Conservation (phyloP, 2,797 vertebrate genomes). For the Danio choprae region DNA sequence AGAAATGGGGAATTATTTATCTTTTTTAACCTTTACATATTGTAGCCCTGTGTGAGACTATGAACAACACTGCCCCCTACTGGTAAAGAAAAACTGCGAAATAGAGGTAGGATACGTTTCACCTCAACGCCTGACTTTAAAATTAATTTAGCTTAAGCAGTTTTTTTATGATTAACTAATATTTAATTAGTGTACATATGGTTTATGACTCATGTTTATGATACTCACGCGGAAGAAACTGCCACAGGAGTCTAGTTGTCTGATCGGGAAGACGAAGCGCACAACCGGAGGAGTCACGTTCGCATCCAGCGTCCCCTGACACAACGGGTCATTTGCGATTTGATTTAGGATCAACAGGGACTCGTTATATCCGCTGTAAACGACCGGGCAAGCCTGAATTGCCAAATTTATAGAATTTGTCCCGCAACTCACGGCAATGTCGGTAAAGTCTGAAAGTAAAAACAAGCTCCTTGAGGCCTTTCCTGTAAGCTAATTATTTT, state of each 20-base stretch:
- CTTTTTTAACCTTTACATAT: background rate
- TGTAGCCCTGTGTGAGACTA: background rate
- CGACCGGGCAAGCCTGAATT: slow-evolving; percentile 73
- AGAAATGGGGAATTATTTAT: background rate
- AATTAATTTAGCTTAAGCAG: background rate
- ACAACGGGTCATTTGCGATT: slow-evolving; percentile 54
- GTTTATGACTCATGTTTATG: background rate
- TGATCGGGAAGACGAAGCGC: slow-evolving; percentile 76
- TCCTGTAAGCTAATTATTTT: background rate
- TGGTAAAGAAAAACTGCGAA: too few species aligned
- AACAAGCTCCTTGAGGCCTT: background rate
- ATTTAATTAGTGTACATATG: background rate
- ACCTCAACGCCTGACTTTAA: too few species aligned
- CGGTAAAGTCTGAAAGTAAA: slow-evolving; percentile 71
- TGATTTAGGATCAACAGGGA: slow-evolving; percentile 73
- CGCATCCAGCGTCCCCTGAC: slow-evolving; percentile 69
- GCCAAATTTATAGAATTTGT: slow-evolving; percentile 72
- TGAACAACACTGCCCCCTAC: background rate
- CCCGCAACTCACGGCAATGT: slow-evolving; percentile 74
- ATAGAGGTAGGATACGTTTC: background rate
- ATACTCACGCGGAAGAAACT: slow-evolving; percentile 74
- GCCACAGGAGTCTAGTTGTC: slow-evolving; percentile 70
- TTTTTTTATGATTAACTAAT: background rate
- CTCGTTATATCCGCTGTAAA: slow-evolving; percentile 76
- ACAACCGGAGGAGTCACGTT: slow-evolving; percentile 68